Conservation (phyloP, 2,113 vertebrate genomes). For the Xenopus borealis region DNA sequence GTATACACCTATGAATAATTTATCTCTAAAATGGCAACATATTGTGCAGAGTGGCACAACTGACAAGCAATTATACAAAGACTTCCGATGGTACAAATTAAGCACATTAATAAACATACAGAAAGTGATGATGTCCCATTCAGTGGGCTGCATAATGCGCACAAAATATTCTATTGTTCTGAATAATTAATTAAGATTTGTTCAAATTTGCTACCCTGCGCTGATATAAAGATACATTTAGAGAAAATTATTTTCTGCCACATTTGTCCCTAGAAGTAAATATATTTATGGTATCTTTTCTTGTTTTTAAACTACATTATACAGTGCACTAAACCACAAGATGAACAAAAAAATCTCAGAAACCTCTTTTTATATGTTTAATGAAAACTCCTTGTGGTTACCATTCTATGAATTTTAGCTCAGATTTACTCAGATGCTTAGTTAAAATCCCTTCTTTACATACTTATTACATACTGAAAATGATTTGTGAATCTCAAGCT, state of each 20-base stretch:
- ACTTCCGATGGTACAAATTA: neutral
- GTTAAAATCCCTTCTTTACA: slow-evolving; percentile 39
- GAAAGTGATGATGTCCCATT: neutral
- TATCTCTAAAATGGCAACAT: neutral
- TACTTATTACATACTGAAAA: slow-evolving; percentile 44
- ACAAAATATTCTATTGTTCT: neutral
- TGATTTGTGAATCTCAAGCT: slow-evolving; percentile 45
- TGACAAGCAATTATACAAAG: neutral
- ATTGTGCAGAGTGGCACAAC: neutral
- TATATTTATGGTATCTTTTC: no score
- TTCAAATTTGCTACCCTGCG: neutral
- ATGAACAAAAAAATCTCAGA: no score
- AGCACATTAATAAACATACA: neutral
- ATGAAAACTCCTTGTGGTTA: slow-evolving; percentile 4
- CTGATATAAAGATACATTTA: neutral
- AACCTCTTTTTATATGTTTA: no score
- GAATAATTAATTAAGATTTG: neutral
- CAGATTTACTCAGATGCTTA: slow-evolving; percentile 40
- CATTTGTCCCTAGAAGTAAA: no score
- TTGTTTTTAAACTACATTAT: no score
- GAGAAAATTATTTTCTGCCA: neutral
- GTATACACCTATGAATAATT: neutral
- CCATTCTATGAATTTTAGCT: slow-evolving; percentile 23
- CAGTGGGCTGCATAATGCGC: neutral
- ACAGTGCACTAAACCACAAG: no score